Conservation (phyloP, 1,140 invertebrate species). For the Cyclargus thomasi region DNA sequence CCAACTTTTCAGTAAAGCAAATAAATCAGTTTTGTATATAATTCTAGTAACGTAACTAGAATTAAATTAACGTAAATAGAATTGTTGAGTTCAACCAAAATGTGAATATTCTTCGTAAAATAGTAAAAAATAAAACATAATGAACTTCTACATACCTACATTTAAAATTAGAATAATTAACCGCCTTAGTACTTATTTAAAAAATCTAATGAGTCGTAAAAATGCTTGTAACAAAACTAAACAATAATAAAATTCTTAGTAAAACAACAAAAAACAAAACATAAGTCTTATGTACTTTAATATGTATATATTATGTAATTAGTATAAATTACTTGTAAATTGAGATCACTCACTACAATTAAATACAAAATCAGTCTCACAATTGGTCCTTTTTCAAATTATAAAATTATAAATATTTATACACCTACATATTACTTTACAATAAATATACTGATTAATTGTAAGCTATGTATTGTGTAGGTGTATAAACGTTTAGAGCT, state of each 20-base stretch:
- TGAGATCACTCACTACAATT: not conserved
- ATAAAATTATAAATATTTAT: too few species aligned
- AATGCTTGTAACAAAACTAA: not conserved
- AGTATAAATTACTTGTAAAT: not conserved
- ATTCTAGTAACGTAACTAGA: not conserved
- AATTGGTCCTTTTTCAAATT: not conserved
- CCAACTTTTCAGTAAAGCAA: conserved; percentile 16
- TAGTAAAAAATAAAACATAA: not conserved
- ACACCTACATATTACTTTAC: too few species aligned
- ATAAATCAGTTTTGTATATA: conserved; percentile 3
- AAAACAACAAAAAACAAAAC: conserved; percentile 11
- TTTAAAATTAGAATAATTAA: too few species aligned
- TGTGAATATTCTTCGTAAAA: conserved; percentile 5
- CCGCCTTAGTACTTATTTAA: too few species aligned
- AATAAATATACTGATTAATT: too few species aligned
- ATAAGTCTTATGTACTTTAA: not conserved
- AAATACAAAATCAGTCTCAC: not conserved
- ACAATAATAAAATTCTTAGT: not conserved
- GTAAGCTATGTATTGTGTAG: too few species aligned
- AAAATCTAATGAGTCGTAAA: not conserved
- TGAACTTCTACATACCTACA: not conserved
- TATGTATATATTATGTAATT: not conserved
- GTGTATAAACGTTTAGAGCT: not conserved
- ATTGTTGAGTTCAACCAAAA: conserved; percentile 10
- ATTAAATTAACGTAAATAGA: too few species aligned